phyloP scores from a whole-genome alignment of 2,797 vertebrate species.

The Crenuchus spilurus region DNA sequence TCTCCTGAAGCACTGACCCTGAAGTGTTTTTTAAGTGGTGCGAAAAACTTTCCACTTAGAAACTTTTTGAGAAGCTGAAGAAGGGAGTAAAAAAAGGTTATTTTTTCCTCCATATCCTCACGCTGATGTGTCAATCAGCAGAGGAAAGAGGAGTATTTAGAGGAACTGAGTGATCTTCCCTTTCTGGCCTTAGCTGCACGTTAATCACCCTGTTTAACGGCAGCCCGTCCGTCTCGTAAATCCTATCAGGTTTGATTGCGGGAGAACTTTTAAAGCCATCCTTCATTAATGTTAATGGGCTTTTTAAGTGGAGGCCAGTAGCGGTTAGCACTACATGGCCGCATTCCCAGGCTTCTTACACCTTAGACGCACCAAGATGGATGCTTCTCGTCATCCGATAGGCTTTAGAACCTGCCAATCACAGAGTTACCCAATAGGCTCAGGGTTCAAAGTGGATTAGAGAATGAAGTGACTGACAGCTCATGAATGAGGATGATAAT shows the following conservation, averaged over 20 bases:
- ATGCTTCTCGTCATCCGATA: neutral
- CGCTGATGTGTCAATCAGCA: constrained; percentile 47
- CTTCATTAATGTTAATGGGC: constrained; percentile 82
- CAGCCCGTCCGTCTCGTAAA: constrained; percentile 77
- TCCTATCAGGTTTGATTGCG: constrained; percentile 76
- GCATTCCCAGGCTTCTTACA: constrained; percentile 78
- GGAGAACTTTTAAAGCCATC: constrained; percentile 80
- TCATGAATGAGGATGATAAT: neutral
- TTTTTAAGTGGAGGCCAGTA: constrained; percentile 79
- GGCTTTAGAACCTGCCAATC: constrained; percentile 1
- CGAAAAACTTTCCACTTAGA: neutral
- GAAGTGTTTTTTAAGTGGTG: neutral
- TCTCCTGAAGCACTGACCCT: constrained; percentile 3
- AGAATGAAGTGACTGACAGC: neutral
- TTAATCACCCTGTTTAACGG: constrained; percentile 76
- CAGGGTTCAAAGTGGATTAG: neutral
- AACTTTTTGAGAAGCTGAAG: neutral
- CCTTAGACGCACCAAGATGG: neutral
- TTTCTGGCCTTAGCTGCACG: constrained; percentile 74
- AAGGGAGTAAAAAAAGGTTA: constrained; percentile 27
- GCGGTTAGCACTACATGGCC: constrained; percentile 81
- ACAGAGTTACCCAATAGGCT: neutral
- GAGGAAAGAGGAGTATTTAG: constrained; percentile 42
- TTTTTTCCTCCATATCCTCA: constrained; percentile 45
- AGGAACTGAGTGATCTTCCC: constrained; percentile 66